Conservation (phyloP, 35 echinoderm and acorn worm genomes). For the Stichopus chloronotus region DNA sequence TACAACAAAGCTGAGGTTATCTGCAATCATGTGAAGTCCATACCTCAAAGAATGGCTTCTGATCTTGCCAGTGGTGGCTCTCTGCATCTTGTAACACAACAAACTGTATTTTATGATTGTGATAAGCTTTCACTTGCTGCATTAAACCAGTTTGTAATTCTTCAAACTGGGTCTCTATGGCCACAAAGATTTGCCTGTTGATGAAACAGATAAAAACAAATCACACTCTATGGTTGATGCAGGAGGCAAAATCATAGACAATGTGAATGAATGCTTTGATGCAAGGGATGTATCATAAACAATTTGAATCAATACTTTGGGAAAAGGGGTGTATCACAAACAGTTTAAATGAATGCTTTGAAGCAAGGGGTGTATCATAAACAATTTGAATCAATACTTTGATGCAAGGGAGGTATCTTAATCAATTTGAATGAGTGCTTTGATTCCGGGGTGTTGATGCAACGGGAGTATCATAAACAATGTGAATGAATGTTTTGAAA, state of each 20-base stretch:
- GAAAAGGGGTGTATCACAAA: too few relatives aligned
- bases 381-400: background rate
- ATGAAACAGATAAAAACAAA: background rate
- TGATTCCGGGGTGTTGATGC: too few relatives aligned
- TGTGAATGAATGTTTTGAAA: too few relatives aligned
- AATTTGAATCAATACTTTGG: too few relatives aligned
- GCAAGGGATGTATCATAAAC: too few relatives aligned
- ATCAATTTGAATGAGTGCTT: too few relatives aligned
- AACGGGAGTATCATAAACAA: background rate
- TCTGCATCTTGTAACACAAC: constrained; percentile 92
- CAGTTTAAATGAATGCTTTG: too few relatives aligned
- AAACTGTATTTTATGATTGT: constrained; percentile 63
- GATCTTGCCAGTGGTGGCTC: constrained; percentile 90
- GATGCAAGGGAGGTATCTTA: too few relatives aligned
- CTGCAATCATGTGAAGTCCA: background rate
- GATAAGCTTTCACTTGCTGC: constrained; percentile 49
- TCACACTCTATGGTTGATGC: too few relatives aligned
- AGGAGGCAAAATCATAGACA: background rate
- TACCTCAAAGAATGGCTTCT: constrained; percentile 94
- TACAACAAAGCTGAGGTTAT: background rate
- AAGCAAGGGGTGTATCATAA: background rate
- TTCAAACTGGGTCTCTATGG: constrained; percentile 61
- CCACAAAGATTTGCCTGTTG: constrained; percentile 52
- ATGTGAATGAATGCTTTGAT: too few relatives aligned
- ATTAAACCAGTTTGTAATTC: constrained; percentile 42